Evolutionary conservation across 2,888 invertebrate genomes (phyloP), one percentile per base, ranked within the genome.

Genomic region (Sminthurides aquaticus): DNA sequence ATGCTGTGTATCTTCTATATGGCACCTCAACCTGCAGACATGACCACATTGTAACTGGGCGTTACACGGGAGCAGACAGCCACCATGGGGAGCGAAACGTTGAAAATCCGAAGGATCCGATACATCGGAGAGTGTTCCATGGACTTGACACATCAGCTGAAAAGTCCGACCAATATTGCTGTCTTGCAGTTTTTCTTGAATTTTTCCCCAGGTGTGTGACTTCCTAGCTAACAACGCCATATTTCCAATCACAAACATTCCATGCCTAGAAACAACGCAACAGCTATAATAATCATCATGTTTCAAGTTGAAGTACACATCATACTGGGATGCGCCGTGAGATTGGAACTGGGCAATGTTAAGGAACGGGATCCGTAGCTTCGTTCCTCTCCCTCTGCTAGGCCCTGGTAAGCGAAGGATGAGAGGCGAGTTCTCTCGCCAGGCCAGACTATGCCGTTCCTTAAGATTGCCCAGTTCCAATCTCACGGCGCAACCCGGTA

Each of bases 191-290:
- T 72, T 71, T 3, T 68, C 57, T 11, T 63, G 55, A 15, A 76
- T 75, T n/a, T 67, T 66, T 2, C 49, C 28, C 77, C 77, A 77
- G 8, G 75, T 69, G 1, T 52, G 18, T 1, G 62, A 49, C 25
- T 69, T 49, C 55, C 70, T 70, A 5, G 68, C 67, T 2, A 65
- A 63, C 22, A 79, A 69, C 15, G 73, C 72, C 67, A 79, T 76
- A 67, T 90, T 89, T 1, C 90, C 91, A 72, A 88, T 84, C 2
- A 89, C 84, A 76, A 86, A 90, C 57, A 91, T 81, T 1, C 86
- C 87, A 56, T 68, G 69, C 28, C 70, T 72, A 48, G 2, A 34
- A 57, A 28, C 2, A 52, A 15, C n/a, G 5, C 54, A 5, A 52
- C 24, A 26, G 28, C 28, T 22, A 57, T 5, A 57, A 25, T 26